phyloP scores from a whole-genome alignment of 2,113 vertebrate species.

The Rutilus rutilus region DNA sequence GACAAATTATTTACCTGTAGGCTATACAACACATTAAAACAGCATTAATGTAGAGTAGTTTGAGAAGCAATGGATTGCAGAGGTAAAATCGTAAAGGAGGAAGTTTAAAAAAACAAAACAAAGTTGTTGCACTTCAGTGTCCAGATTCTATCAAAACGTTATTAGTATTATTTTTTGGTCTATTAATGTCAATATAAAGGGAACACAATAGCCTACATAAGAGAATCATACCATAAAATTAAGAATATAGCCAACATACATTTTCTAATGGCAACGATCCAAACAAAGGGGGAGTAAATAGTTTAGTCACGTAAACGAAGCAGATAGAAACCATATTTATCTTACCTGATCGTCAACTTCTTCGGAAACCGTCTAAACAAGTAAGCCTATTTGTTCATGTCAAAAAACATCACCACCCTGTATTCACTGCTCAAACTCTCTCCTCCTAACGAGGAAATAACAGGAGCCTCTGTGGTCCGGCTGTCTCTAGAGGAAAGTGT shows the following conservation, averaged over 20 bases:
- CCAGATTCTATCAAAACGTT: too few relatives aligned
- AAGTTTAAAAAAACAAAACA: too few relatives aligned
- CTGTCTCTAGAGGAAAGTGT: background rate
- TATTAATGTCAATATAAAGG: background rate
- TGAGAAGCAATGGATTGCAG: too few relatives aligned
- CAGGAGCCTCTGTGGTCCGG: rapidly evolving
- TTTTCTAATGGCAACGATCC: background rate
- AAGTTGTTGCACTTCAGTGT: too few relatives aligned
- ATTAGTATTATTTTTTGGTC: too few relatives aligned
- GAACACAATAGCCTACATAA: background rate
- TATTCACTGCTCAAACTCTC: background rate
- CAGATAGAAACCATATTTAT: background rate
- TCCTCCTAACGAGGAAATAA: background rate
- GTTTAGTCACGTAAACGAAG: background rate
- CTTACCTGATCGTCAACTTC: background rate
- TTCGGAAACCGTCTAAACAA: background rate
- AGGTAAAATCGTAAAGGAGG: too few relatives aligned
- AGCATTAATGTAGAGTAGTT: too few relatives aligned
- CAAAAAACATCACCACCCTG: background rate
- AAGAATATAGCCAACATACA: too few relatives aligned
- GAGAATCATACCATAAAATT: background rate
- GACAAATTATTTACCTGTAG: too few relatives aligned
- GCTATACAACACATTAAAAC: too few relatives aligned
- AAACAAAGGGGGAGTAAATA: background rate
- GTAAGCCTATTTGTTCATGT: background rate